Base-by-base conservation (phyloP, 2,113 vertebrate species). In the Peromyscus leucopus region DNA sequence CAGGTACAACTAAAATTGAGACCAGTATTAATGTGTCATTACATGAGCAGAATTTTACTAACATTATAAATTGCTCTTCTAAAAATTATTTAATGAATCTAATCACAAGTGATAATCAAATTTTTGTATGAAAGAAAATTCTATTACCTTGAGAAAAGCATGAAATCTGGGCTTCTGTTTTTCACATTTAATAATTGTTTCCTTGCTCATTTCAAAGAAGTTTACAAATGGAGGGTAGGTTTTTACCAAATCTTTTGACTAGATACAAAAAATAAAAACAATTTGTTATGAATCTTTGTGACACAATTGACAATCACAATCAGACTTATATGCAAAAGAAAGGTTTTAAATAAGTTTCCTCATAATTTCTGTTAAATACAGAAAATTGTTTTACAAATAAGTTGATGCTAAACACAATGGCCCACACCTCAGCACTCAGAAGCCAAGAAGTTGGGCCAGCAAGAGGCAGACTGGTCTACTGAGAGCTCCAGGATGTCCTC, bases 131-230 rank as follows among this genome's bases (percentile, higher is more conserved):
- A 94, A 95, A 94, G 69, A 84, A 55, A 96, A 96, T 46, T 31
- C 51, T 55, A 97, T 90, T 98, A 98, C 99, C 99, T 99, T 99
- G 1, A 99, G 98, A 97, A 99, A 99, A 67, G 99, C 99, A 93
- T 99, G 99, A 98, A 99, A 99, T 83, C 99, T 99, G 42, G 99
- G 99, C 96, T 99, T 99, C 98, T 99, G 99, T 98, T 99, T 99
- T 98, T 99, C 99, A 99, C 99, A 99, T 85, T 98, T 99, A 94
- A 99, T 99, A 98, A 99, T 99, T 1, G 99, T 99, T 98, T 99
- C 99, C 97, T 99, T 99, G 98, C 99, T 99, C 99, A 99, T 99
- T 99, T 99, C 99, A 96, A 99, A 99, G 96, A 99, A 99, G 99
- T 99, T 99, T 98, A 99, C 99, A 98, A 99, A 99, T 0, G 99